Evolutionary conservation across 2,888 invertebrate genomes (phyloP), one percentile per base, ranked within the genome.

Genomic region (Drosophila neotestacea): DNA sequence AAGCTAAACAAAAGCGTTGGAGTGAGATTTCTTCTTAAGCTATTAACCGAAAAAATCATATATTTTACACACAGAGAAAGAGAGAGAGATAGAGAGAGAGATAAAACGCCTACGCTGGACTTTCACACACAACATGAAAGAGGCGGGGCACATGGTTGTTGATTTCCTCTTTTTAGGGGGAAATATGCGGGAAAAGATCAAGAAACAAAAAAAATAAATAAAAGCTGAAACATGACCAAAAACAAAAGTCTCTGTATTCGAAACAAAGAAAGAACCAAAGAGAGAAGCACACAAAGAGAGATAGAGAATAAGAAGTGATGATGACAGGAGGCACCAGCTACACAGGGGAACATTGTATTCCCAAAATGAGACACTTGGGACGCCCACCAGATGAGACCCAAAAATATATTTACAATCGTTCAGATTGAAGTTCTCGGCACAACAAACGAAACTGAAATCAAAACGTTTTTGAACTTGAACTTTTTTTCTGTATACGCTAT

Each of bases 401-500:
- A 61, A 34, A 28, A 34, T 16, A 16, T 16, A 16, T 16, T 16
- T 16, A 41, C 50, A 48, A 22, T 22, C 22, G 38, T 36, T 38
- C 4, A 38, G 39, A 44, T 27, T 41, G 10, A 44, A 44, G 32
- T 16, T 32, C 48, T 48, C 10, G 16, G 32, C 48, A 48, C 48
- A 32, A 48, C n/a, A 48, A 48, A 54, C 32, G 28, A 62, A 62
- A 71, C 54, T 58, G 58, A 81, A 77, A 66, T 61, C 71, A 54
- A 75, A 78, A 78, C 58, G 58, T 66, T 83, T 81, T 79, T 84
- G 85, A 84, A 84, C 82, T 87, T 84, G 77, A 82, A 87, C 70
- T 85, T 71, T 70, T 50, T 22, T 50, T 16, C 11, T 27, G 32
- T 30, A 39, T 41, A 48, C 30, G n/a, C n/a, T n/a, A 9, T 22